phyloP scores from a whole-genome alignment of 2,113 vertebrate species.

The Blennius ocellaris region DNA sequence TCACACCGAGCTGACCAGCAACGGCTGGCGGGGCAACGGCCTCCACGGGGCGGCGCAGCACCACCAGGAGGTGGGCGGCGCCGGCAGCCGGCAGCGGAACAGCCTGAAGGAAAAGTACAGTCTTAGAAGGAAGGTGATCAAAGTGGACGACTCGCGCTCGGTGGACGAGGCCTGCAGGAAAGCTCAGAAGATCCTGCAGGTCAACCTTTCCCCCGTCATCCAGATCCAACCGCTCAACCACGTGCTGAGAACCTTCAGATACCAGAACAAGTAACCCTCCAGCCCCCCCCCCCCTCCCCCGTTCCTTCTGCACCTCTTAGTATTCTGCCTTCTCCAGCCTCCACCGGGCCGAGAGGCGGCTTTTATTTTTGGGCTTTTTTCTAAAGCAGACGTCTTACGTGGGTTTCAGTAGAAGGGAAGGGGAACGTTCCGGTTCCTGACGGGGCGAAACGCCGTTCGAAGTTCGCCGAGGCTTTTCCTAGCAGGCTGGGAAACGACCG shows the following conservation, averaged over 20 bases:
- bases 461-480: constrained; percentile 40
- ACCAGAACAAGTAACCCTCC: constrained; percentile 60
- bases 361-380: constrained; percentile 3
- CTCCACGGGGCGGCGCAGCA: constrained; percentile 33
- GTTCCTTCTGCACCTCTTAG: constrained; percentile 47
- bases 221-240: constrained; percentile 75
- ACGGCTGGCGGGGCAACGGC: constrained; percentile 68
- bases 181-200: constrained; percentile 77
- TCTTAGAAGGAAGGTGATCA: constrained; percentile 69
- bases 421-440: constrained; percentile 29
- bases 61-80: constrained; percentile 38
- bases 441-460: constrained; percentile 20
- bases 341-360: constrained; percentile 22
- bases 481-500: constrained; percentile 63
- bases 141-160: constrained; percentile 74
- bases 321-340: constrained; percentile 45
- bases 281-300: neutral
- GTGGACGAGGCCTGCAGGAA: constrained; percentile 73
- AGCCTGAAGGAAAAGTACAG: constrained; percentile 65
- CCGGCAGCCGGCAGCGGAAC: constrained; percentile 36
- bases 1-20: constrained; percentile 70
- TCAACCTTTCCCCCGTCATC: constrained; percentile 76
- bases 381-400: constrained; percentile 24
- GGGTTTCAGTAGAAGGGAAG: constrained; percentile 10
- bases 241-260: constrained; percentile 70